Base-by-base conservation (phyloP, 2,113 vertebrate genomes). In the Pristiophorus japonicus region DNA sequence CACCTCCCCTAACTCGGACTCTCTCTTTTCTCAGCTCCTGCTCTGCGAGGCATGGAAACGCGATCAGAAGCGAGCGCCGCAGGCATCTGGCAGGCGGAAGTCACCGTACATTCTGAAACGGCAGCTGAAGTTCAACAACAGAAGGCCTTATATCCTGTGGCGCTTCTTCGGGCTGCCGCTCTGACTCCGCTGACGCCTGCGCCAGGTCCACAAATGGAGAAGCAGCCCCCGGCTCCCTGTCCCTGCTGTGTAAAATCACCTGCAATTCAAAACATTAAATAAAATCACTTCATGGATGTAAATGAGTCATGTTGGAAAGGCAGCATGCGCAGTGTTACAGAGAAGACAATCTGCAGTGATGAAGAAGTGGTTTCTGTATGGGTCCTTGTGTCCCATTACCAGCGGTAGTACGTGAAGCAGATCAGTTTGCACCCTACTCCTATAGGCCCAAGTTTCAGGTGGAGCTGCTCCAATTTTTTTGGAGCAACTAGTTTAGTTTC, bases 101-200 rank as follows among this genome's bases (percentile, higher is more conserved):
- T 66, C 42, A 27, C 92, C 92, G 8, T 94, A 94, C 22, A 94
- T 94, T 59, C 63, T 94, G n/a, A 94, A 94, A 27, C 62, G 92
- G 12, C 92, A 94, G 2, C 92, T 94, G 20, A 1, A 45, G 4
- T 30, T 42, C 92, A 94, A 11, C 62, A 38, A 27, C 63, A 94
- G 30, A 59, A 45, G 63, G 65, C 92, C 92, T 4, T 94, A 67
- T 65, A 30, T 47, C 92, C 65, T 94, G 24, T 67, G 92, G 65
- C 42, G 6, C 22, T 70, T 94, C 92, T 22, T 67, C 7, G 30
- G 55, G n/a, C n/a, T n/a, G n/a, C n/a, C n/a, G n/a, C n/a, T n/a
- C n/a, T n/a, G n/a, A 34, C 11, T 34, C 92, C 24, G 24, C 92
- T 94, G 63, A 94, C 8, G 0, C 20, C 63, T 34, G 20, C 47